A percentile compares a stretch with the other conserved stretches of the same genome.
Conservation (phyloP, 2,888 invertebrate genomes). For the Alloscopus bannaensis region DNA sequence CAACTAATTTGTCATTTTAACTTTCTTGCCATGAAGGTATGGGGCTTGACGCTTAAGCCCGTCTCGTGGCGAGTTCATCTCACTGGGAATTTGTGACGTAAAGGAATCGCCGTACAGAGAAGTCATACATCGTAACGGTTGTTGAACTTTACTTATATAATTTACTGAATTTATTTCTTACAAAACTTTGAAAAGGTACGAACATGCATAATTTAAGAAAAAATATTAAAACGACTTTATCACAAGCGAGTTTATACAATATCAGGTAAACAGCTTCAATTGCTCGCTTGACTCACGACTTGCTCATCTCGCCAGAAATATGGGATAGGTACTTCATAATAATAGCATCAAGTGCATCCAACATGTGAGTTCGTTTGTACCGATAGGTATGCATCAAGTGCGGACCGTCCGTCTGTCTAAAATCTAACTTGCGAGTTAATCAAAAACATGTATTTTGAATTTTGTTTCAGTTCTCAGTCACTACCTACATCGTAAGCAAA, state of each 20-base stretch:
- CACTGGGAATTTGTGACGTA: constrained; percentile 1
- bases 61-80: not conserved
- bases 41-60: not conserved
- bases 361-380: not conserved
- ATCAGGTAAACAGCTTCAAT: no score
- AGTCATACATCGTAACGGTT: not conserved
- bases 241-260: no score
- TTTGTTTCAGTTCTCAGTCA: not conserved
- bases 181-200: not conserved
- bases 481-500: not conserved
- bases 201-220: no score
- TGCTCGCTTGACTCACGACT: no score
- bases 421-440: not conserved
- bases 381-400: not conserved
- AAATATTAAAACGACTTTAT: no score
- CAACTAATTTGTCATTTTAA: not conserved
- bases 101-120: no score
- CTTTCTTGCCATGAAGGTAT: not conserved
- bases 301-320: no score
- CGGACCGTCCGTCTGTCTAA: not conserved
- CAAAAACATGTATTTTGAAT: not conserved
- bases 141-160: constrained; percentile 17
- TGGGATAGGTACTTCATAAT: not conserved
- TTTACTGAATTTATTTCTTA: not conserved
- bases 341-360: not conserved